These are phyloP conservation scores for Elephas maximus DNA, from an alignment of 2,113 vertebrate genomes.

Conservation along the genomic window DNA sequence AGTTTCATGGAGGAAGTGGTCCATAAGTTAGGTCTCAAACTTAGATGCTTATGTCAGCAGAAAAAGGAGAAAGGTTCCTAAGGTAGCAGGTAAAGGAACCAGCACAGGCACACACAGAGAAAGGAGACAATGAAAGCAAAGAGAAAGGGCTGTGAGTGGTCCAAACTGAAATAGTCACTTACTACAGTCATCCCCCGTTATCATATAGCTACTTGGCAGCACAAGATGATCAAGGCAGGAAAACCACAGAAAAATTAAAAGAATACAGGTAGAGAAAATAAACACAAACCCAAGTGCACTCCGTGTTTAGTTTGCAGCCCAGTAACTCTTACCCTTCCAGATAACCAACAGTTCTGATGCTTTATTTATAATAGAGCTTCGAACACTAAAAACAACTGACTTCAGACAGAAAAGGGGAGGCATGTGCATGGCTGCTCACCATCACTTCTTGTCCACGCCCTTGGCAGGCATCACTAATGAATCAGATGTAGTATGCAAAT, in stretches of 20 bases:
- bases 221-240: slow-evolving; percentile 36
- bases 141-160: neutral
- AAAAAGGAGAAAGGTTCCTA: slow-evolving; percentile 11
- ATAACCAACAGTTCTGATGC: neutral
- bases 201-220: slow-evolving; percentile 12
- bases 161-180: slow-evolving; percentile 1
- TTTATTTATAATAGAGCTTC: neutral
- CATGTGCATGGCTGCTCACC: neutral
- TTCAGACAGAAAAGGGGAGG: neutral
- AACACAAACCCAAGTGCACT: slow-evolving; percentile 19
- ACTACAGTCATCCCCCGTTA: neutral
- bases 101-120: slow-evolving; percentile 24
- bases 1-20: neutral
- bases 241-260: slow-evolving; percentile 7
- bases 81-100: slow-evolving; percentile 7
- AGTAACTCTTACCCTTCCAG: neutral
- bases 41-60: neutral
- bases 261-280: neutral
- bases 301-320: neutral
- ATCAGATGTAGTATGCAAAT: slow-evolving; percentile 53
- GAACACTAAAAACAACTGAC: slow-evolving; percentile 32
- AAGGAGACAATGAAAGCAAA: slow-evolving; percentile 47
- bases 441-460: neutral
- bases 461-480: slow-evolving; percentile 41
- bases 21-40: neutral